These are phyloP conservation scores for Strigops habroptila DNA, from an alignment of 2,113 vertebrate genomes.

Conservation along the genomic window DNA sequence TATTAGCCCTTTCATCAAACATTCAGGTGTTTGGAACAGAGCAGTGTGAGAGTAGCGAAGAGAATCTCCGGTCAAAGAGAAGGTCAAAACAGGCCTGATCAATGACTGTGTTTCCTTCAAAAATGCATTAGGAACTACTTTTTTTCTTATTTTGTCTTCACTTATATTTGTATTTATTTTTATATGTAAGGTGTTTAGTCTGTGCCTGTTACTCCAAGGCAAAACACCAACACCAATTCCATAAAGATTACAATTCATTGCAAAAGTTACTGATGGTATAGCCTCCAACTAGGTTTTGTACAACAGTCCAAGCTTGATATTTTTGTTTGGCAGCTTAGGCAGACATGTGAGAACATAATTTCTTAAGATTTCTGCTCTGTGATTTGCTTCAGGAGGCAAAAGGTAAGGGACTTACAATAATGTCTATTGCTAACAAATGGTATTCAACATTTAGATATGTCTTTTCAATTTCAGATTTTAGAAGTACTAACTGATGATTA, in stretches of 20 bases:
- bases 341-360: background rate
- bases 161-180: background rate
- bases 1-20: background rate
- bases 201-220: background rate
- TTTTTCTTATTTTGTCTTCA: fast-evolving
- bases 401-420: background rate
- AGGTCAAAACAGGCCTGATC: background rate
- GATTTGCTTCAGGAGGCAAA: background rate
- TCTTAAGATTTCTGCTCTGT: background rate
- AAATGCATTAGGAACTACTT: background rate
- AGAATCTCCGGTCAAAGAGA: background rate
- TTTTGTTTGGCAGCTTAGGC: background rate
- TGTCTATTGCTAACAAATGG: background rate
- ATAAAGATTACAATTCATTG: background rate
- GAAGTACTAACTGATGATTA: background rate
- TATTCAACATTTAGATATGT: background rate
- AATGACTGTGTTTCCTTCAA: background rate
- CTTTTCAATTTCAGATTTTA: background rate
- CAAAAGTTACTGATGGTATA: background rate
- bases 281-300: background rate
- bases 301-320: background rate
- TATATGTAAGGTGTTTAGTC: background rate
- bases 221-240: background rate
- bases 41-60: background rate
- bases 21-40: background rate